Percentiles rank a stretch among this genome's conserved stretches.
These are phyloP conservation scores for Fregata magnificens DNA, from an alignment of 2,113 vertebrate genomes.

Conservation along the genomic window DNA sequence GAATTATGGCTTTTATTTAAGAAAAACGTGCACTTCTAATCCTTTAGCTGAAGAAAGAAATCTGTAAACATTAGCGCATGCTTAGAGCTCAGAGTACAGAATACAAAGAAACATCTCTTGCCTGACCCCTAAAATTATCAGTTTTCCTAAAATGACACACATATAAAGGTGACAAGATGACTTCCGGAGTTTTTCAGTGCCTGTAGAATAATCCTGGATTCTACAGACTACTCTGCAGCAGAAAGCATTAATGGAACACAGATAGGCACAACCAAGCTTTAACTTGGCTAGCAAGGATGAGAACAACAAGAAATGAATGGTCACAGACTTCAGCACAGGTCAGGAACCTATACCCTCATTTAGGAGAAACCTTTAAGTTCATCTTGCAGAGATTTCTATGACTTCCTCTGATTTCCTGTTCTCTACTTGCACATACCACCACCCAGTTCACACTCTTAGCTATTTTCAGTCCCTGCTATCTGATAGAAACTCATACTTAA, in stretches of 20 bases:
- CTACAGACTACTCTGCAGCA: neutral
- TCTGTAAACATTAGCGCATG: neutral
- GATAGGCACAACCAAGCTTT: neutral
- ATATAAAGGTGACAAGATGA: neutral
- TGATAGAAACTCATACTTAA: neutral
- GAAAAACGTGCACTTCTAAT: neutral
- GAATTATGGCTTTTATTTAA: neutral
- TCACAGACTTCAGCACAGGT: neutral
- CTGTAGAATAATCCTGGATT: neutral
- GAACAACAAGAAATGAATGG: neutral
- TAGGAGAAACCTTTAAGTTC: neutral
- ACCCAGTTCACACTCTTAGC: neutral
- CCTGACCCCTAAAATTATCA: neutral
- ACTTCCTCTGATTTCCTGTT: neutral
- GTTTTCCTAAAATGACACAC: neutral
- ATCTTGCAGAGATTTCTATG: neutral
- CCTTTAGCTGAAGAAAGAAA: neutral
- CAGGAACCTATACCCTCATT: neutral
- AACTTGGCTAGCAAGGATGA: neutral
- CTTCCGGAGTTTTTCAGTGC: neutral
- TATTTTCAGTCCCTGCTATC: neutral
- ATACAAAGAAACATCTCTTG: neutral
- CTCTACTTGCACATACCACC: neutral
- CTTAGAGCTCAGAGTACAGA: neutral
- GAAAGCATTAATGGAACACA: neutral